A percentile compares a stretch with the other conserved stretches of the same genome.
phyloP scores from a whole-genome alignment of 2,113 vertebrate species.

The Halcyon senegalensis region DNA sequence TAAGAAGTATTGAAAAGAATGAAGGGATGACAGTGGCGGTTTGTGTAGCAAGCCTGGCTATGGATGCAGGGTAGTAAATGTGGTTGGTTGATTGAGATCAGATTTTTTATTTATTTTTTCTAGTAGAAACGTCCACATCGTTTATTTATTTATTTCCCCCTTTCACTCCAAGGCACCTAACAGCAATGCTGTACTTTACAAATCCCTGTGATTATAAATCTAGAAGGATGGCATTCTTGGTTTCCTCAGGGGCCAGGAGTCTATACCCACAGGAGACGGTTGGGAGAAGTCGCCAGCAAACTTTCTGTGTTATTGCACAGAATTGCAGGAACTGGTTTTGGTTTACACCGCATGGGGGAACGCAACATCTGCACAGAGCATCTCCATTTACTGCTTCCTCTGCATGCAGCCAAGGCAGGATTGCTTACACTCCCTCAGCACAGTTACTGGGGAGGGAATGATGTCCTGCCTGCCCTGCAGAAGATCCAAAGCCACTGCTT shows the following conservation, averaged over 20 bases:
- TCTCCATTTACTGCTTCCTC: conserved; percentile 49
- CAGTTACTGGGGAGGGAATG: background rate
- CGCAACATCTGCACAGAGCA: background rate
- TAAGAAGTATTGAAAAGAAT: conserved; percentile 32
- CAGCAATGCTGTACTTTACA: background rate
- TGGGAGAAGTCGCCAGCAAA: conserved; percentile 12
- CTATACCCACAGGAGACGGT: conserved; percentile 29
- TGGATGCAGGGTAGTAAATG: conserved; percentile 15
- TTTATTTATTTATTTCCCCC: conserved; percentile 57
- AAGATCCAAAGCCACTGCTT: background rate
- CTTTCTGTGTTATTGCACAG: conserved; percentile 47
- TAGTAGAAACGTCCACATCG: background rate
- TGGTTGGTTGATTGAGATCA: conserved; percentile 43
- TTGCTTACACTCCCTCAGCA: background rate
- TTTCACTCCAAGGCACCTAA: conserved; percentile 23
- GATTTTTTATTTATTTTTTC: background rate
- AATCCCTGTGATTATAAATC: conserved; percentile 47
- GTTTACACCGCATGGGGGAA: conserved; percentile 15
- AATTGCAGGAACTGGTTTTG: conserved; percentile 67
- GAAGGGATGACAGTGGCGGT: conserved; percentile 18
- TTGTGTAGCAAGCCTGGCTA: conserved; percentile 4
- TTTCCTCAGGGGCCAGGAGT: conserved; percentile 17
- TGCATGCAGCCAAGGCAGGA: background rate
- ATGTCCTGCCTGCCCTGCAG: background rate
- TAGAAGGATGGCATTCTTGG: conserved; percentile 41